Evolutionary conservation across 2,113 vertebrate species (phyloP).

Genomic region (Psettodes erumei): DNA sequence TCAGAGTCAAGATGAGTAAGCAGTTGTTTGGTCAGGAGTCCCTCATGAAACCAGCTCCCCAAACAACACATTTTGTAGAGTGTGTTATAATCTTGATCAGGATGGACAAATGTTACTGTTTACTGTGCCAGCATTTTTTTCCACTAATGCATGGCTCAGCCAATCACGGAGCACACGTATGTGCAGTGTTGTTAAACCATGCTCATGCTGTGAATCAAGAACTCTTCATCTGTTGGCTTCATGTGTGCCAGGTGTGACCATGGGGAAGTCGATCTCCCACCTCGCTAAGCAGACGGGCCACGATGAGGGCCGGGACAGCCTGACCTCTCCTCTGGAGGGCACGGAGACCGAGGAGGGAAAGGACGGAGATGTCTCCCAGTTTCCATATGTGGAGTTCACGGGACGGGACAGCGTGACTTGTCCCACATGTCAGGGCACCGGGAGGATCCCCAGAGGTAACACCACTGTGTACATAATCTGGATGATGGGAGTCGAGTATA

Average conservation of each 20-base stretch:
- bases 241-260: slow-evolving; percentile 73
- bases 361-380: slow-evolving; percentile 90
- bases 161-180: not conserved
- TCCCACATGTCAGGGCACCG: slow-evolving; percentile 95
- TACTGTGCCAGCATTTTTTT: not conserved
- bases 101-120: not conserved
- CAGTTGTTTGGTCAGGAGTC: not conserved
- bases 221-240: not conserved
- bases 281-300: slow-evolving; percentile 80
- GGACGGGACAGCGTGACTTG: slow-evolving; percentile 95
- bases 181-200: not conserved
- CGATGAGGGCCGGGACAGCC: slow-evolving; percentile 81
- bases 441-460: slow-evolving; percentile 93
- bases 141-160: not conserved
- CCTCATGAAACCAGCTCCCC: not conserved
- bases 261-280: slow-evolving; percentile 92
- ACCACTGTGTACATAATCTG: not conserved
- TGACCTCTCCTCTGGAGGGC: slow-evolving; percentile 79
- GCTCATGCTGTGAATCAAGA: not conserved
- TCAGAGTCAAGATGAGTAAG: too few relatives aligned
- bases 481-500: not conserved
- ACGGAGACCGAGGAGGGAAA: slow-evolving; percentile 83
- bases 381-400: slow-evolving; percentile 96
- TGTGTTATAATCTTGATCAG: not conserved
- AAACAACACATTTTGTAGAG: not conserved